Evolutionary conservation across 1,140 invertebrate species (phyloP), one percentile per base, ranked within the genome.

Genomic region (Andricus grossulariae): DNA sequence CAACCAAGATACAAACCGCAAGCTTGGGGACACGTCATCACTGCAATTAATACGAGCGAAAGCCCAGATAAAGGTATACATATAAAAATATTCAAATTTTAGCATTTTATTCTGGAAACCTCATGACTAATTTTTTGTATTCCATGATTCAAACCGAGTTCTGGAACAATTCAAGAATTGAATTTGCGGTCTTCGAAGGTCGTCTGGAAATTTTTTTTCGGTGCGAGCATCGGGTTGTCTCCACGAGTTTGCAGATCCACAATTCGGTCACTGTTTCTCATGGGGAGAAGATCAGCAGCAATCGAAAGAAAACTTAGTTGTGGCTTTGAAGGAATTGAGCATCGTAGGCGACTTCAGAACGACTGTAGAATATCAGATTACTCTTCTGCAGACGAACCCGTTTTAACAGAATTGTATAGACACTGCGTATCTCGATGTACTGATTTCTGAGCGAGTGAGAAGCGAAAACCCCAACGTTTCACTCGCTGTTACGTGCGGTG

Each of bases 191-290:
- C 98, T 5, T 99, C 97, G 66, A 99, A 99, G 91, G 99, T 99
- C 90, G 99, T 99, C 4, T 99, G 99, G 99, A n/a, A 99, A 98
- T 16, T 99, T 99, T 91, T 99, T 99, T 92, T 99, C 98, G 83
- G 98, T 99, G 11, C 97, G 97, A 0, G 98, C 98, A 0, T 98
- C 97, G 0, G 99, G 99, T 2, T 98, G 99, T 15, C 93, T 99
- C 6, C 99, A 99, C 90, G 99, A 99, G 92, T 99, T 98, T 92
- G 99, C 99, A 0, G 99, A 99, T 90, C 99, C 98, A 0, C 99
- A 99, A 91, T 99, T 99, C 91, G 99, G 99, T 0, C 99, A 99
- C 92, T 99, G 98, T 90, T 99, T 99, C 92, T 99, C 98, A 0
- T 99, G 98, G 98, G 99, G 99, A n/a, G 98, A 99, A 90, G 97